Base-by-base conservation (phyloP, 2,113 vertebrate species). In the Podarcis raffonei region DNA sequence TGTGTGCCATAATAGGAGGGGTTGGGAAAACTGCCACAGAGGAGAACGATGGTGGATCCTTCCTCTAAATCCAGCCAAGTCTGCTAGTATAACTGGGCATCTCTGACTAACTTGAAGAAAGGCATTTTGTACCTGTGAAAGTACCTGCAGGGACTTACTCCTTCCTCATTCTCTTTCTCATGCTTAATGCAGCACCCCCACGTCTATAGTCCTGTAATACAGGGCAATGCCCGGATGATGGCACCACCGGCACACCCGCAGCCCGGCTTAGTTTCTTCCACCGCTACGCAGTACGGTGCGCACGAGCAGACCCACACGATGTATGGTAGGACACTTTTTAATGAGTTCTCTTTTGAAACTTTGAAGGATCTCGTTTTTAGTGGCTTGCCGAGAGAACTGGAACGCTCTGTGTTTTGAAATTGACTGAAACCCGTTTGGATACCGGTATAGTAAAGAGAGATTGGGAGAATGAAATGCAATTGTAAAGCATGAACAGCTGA, bases 281-380 rank as follows among this genome's bases (percentile, higher is more conserved):
- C 98, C 62, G 98, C 98, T 85, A 96, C 98, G 92, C 99, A 99
- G 96, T 99, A 99, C 93, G 98, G 97, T 91, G 96, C 97, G 90
- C 97, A 97, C 86, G 99, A 99, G 95, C 99, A 99, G 98, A 98
- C 98, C 81, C 99, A 99, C 96, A 98, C 99, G 81, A 99, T 99
- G 98, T 99, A 99, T 98, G 99, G 98, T 99, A 99, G 90, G 98
- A 97, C 94, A 91, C 92, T 89, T 94, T 96, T 96, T 93, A 90
- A 53, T 53, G 48, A 89, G 91, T 96, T 94, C 86, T 92, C 93
- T 95, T 69, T n/a, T 92, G 95, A 91, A 92, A 93, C 94, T 94
- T 94, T 78, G 94, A 91, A 90, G 89, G 69, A 69, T 87, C 92
- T 93, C 90, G 1, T 1, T 62, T 90, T 94, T 92, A 91, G 71